Evolutionary conservation across 2,888 invertebrate species (phyloP).

Genomic region (Mesoligia furuncula): DNA sequence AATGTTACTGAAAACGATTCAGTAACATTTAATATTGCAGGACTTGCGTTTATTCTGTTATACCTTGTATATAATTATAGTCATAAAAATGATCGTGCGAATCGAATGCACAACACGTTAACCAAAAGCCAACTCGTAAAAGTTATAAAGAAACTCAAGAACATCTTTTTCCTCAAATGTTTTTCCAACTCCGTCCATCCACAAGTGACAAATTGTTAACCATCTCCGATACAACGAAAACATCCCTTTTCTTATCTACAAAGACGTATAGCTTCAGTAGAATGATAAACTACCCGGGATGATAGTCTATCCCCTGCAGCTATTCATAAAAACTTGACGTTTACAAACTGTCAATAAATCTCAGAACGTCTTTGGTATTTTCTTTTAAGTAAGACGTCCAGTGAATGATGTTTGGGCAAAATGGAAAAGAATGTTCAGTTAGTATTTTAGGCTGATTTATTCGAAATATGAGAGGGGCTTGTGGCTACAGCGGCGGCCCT

Average conservation of each 20-base stretch:
- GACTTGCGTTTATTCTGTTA: no score
- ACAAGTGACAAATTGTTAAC: constrained; percentile 15
- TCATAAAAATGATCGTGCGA: background rate
- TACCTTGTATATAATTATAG: background rate
- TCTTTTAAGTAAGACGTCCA: background rate
- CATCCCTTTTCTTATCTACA: constrained; percentile 45
- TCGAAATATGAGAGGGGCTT: background rate
- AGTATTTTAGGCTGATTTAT: constrained; percentile 5
- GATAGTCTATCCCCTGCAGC: constrained; percentile 4
- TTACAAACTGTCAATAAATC: constrained; percentile 29
- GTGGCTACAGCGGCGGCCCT: no score
- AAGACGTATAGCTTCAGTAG: constrained; percentile 24
- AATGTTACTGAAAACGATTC: background rate
- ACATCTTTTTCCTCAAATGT: background rate
- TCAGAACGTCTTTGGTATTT: constrained; percentile 3
- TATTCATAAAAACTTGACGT: constrained; percentile 41
- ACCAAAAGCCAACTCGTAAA: background rate
- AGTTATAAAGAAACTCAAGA: background rate
- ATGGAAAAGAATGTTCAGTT: background rate
- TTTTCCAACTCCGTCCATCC: background rate
- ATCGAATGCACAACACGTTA: background rate
- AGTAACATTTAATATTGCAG: no score
- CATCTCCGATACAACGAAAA: constrained; percentile 32
- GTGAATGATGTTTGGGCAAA: background rate
- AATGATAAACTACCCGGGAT: constrained; percentile 32